Conservation (phyloP, 2,113 vertebrate species). For the Myrmecobius fasciatus region DNA sequence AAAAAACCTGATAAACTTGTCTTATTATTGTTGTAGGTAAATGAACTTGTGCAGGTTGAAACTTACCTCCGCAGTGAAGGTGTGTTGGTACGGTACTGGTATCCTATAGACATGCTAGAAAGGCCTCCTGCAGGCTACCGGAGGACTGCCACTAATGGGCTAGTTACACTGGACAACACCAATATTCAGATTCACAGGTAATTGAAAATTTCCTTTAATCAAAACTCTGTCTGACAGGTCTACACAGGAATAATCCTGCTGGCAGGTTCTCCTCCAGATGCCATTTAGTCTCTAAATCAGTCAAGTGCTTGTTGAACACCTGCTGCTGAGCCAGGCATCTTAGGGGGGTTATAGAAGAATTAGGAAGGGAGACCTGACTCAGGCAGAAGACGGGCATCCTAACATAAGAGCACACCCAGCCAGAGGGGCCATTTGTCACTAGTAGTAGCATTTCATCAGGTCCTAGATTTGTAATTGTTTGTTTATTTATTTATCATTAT, state of each 20-base stretch:
- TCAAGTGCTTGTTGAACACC: neutral
- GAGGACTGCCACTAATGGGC: slow-evolving; percentile 94
- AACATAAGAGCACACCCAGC: neutral
- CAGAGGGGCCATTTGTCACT: neutral
- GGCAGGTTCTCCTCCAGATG: neutral
- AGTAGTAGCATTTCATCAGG: neutral
- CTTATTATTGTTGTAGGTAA: slow-evolving; percentile 85
- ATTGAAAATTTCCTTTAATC: neutral
- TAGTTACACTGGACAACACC: slow-evolving; percentile 95
- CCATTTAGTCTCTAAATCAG: neutral
- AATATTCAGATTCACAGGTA: slow-evolving; percentile 99
- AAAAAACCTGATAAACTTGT: neutral
- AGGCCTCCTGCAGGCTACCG: slow-evolving; percentile 95
- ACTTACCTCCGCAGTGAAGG: slow-evolving; percentile 97
- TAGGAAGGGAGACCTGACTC: accelerated
- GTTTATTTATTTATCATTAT: too few relatives aligned
- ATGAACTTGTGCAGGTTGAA: slow-evolving; percentile 97
- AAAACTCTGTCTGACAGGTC: neutral
- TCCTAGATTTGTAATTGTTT: neutral
- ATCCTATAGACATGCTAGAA: slow-evolving; percentile 98
- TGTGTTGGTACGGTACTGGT: slow-evolving; percentile 97
- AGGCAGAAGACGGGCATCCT: neutral
- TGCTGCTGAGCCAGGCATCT: neutral
- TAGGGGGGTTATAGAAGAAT: neutral
- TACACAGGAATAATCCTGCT: neutral